phyloP scores from a whole-genome alignment of 2,797 vertebrate genomes.

The Alca torda region DNA sequence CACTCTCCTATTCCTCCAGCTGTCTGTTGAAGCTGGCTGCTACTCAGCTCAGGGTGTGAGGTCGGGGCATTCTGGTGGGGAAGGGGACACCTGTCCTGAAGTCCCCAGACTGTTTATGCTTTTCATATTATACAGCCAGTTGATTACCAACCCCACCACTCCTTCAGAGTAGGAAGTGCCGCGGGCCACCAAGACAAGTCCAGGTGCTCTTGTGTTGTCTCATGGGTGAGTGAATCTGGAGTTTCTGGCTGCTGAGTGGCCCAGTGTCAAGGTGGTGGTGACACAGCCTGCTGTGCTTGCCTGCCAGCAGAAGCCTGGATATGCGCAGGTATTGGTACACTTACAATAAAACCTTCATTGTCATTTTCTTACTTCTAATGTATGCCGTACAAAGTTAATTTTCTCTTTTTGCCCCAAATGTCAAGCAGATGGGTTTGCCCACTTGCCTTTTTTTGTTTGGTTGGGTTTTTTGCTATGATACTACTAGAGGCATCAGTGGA shows the following conservation, averaged over 20 bases:
- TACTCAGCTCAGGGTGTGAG: background rate
- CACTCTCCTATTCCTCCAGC: background rate
- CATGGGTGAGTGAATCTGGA: background rate
- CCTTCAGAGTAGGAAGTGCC: background rate
- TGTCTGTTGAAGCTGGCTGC: background rate
- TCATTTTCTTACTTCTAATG: background rate
- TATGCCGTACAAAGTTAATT: background rate
- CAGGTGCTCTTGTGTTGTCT: background rate
- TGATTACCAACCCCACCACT: rapidly evolving
- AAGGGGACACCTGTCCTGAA: background rate
- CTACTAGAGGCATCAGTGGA: background rate
- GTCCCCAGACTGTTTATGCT: background rate
- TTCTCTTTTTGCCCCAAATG: background rate
- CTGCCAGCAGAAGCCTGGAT: background rate
- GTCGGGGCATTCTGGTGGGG: background rate
- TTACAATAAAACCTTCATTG: background rate
- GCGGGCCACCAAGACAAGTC: rapidly evolving
- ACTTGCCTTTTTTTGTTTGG: background rate
- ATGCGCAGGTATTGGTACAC: background rate
- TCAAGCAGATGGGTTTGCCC: background rate
- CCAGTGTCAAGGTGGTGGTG: background rate
- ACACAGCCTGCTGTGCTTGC: background rate
- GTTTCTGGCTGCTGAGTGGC: background rate
- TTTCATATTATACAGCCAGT: rapidly evolving
- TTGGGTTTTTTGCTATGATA: background rate